phyloP scores from a whole-genome alignment of 2,797 vertebrate genomes.

The Champsocephalus esox region DNA sequence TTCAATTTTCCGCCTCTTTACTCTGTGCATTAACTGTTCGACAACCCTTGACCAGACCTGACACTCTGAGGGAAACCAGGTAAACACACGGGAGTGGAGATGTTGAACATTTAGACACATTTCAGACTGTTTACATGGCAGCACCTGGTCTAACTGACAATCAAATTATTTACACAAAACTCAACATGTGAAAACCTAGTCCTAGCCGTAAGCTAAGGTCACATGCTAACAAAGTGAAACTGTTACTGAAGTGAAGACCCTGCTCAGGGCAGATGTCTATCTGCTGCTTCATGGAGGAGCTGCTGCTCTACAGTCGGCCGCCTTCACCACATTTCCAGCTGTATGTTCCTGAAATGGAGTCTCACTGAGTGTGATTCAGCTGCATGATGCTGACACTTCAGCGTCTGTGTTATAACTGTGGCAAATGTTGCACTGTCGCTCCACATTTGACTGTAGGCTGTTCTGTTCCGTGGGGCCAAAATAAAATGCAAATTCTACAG shows the following conservation, averaged over 20 bases:
- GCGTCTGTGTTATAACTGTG: constrained; percentile 60
- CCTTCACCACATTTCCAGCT: constrained; percentile 11
- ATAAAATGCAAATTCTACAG: constrained; percentile 22
- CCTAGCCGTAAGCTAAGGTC: constrained; percentile 22
- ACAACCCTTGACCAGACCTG: constrained; percentile 84
- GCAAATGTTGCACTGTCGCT: constrained; percentile 69
- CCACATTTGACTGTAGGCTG: constrained; percentile 58
- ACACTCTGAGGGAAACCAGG: constrained; percentile 80
- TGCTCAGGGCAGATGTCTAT: constrained; percentile 30
- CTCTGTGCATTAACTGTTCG: constrained; percentile 93
- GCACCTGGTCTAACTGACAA: constrained; percentile 16
- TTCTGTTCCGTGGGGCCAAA: constrained; percentile 10
- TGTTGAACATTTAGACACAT: background rate
- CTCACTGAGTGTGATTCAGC: constrained; percentile 48
- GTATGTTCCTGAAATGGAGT: constrained; percentile 24
- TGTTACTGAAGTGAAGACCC: constrained; percentile 41
- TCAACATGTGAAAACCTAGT: background rate
- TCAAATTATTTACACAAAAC: background rate
- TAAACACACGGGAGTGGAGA: constrained; percentile 21
- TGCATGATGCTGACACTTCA: constrained; percentile 35
- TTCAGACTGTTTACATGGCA: background rate
- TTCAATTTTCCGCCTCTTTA: constrained; percentile 95
- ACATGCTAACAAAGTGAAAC: constrained; percentile 21
- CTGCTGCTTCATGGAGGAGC: constrained; percentile 56
- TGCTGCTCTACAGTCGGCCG: constrained; percentile 30